Evolutionary conservation across 92 coral and sea anemone genomes (phyloP), one percentile per base, ranked within the genome.

Genomic region (Chrysogorgia sp.): DNA sequence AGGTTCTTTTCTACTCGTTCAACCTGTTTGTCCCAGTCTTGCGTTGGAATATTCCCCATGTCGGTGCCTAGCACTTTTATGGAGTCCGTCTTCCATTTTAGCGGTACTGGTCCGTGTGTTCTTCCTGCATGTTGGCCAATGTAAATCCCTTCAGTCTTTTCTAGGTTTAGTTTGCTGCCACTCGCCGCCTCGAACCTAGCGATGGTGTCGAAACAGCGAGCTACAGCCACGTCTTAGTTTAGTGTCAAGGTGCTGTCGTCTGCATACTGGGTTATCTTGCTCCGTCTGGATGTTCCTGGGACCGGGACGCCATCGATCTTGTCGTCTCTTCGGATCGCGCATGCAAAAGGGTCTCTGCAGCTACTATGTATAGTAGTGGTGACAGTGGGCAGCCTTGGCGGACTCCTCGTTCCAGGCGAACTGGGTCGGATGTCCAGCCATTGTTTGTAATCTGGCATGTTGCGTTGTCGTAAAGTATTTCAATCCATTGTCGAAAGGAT

Each of bases 301-400:
- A 76, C 48, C 2, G 2, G 7, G 28, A 60, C 50, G 40, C 41
- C 63, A 10, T 63, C 26, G 52, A 64, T 78, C 32, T 24, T 63
- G 63, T 64, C 52, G 28, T 63, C 13, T 41, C 28, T 48, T 10
- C 83, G 20, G 57, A 65, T 31, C 63, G 61, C 62, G 34, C 56
- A 34, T 40, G 25, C 81, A 26, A n/a, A n/a, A 78, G 40, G 7
- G 28, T 47, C 37, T 78, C 83, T 24, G 22, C 74, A 15, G 28
- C 37, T 37, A 77, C 23, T 63, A 79, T 33, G 26, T 41, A 79
- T 22, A 65, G 60, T 12, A 37, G 12, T 5, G 43, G 43, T 26
- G 67, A 67, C 40, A 53, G 55, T 34, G 82, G 82, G 32, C 82
- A 76, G 28, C 82, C 74, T 55, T 78, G 83, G 21, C 76, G 47